phyloP scores from a whole-genome alignment of 2,113 vertebrate genomes.

The Archocentrus centrarchus region DNA sequence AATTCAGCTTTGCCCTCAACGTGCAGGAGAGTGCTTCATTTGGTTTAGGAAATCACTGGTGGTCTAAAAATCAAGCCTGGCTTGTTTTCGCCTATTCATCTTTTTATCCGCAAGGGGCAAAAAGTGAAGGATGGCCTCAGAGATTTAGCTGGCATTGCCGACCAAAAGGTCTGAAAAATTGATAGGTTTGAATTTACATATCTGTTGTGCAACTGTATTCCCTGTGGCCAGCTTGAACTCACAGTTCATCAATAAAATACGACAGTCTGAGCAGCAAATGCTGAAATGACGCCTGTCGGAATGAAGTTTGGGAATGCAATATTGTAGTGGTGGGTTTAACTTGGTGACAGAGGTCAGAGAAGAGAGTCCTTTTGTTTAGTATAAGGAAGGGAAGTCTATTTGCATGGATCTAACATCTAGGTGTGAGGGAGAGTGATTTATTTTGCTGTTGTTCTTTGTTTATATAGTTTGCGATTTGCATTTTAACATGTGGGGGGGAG shows the following conservation, averaged over 20 bases:
- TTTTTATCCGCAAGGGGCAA: conserved; percentile 58
- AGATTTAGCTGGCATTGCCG: conserved; percentile 37
- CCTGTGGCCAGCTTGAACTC: conserved; percentile 21
- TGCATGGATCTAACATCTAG: conserved; percentile 40
- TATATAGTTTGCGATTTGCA: conserved; percentile 59
- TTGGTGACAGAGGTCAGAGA: conserved; percentile 43
- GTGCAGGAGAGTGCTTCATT: conserved; percentile 40
- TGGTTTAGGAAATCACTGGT: conserved; percentile 51
- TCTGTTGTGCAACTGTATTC: conserved; percentile 56
- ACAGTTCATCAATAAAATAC: conserved; percentile 67
- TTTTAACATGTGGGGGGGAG: conserved; percentile 21
- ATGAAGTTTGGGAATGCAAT: conserved; percentile 30
- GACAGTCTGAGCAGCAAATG: conserved; percentile 40
- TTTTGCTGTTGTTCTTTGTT: conserved; percentile 55
- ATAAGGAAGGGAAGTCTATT: conserved; percentile 16
- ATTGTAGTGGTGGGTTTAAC: not conserved
- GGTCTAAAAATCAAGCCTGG: conserved; percentile 58
- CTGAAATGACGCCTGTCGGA: conserved; percentile 29
- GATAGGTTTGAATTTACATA: conserved; percentile 66
- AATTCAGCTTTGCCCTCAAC: conserved; percentile 67
- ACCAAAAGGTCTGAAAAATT: conserved; percentile 66
- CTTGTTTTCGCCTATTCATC: conserved; percentile 59
- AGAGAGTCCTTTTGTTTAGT: conserved; percentile 30
- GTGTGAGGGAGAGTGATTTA: conserved; percentile 51
- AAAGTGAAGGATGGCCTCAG: conserved; percentile 52